A percentile compares a stretch with the other conserved stretches of the same genome.
Evolutionary conservation across 2,888 invertebrate genomes (phyloP).

Genomic region (Zaprionus lineosus): DNA sequence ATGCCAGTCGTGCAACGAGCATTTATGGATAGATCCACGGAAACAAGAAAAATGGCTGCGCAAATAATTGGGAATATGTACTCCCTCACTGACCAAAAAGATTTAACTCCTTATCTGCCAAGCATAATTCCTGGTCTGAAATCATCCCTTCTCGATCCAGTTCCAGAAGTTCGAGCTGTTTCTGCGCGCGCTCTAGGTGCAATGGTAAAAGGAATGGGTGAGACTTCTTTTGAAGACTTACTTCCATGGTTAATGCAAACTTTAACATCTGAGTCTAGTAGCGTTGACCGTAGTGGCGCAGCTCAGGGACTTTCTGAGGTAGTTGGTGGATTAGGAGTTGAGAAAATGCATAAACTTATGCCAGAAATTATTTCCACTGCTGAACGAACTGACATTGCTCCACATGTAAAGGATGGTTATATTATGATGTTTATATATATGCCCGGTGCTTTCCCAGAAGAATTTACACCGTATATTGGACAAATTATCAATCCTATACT

Average conservation of each 20-base stretch:
- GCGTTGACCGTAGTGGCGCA: conserved; percentile 97
- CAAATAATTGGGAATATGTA: conserved; percentile 99
- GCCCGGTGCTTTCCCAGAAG: conserved; percentile 97
- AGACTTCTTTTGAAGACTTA: conserved; percentile 96
- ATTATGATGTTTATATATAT: conserved; percentile 99
- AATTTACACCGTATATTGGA: conserved; percentile 97
- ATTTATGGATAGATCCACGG: conserved; percentile 98
- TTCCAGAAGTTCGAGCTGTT: conserved; percentile 98
- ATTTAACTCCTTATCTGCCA: conserved; percentile 96
- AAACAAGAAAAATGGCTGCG: conserved; percentile 99
- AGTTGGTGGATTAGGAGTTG: conserved; percentile 96
- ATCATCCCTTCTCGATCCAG: conserved; percentile 97
- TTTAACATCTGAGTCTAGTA: conserved; percentile 95
- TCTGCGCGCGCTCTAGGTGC: conserved; percentile 98
- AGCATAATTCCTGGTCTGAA: conserved; percentile 98
- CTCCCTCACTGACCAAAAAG: conserved; percentile 99
- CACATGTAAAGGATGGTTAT: conserved; percentile 99
- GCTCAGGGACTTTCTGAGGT: conserved; percentile 99
- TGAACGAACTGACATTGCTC: conserved; percentile 95
- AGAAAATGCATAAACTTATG: conserved; percentile 98
- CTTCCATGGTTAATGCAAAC: conserved; percentile 99
- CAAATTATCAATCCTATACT: conserved; percentile 98
- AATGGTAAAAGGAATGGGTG: conserved; percentile 99
- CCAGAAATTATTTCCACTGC: conserved; percentile 97
- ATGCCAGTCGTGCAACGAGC: conserved; percentile 99